These are phyloP conservation scores for Tipula lateralis DNA, from an alignment of 2,888 invertebrate genomes.

Conservation along the genomic window DNA sequence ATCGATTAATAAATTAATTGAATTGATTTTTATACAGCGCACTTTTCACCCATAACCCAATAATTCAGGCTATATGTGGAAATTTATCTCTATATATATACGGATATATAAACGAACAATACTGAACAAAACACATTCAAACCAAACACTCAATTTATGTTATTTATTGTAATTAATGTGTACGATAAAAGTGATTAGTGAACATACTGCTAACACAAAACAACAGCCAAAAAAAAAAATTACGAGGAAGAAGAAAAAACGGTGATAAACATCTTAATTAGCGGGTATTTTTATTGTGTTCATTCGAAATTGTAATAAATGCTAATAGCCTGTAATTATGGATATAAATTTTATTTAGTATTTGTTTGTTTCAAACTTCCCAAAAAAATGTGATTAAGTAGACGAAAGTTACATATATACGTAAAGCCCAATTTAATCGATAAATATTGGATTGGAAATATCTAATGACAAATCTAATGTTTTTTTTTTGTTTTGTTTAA, in stretches of 20 bases:
- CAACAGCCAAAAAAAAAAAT: neutral
- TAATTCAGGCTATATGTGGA: neutral
- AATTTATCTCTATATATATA: neutral
- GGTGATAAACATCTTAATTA: slow-evolving; percentile 28
- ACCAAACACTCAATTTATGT: neutral
- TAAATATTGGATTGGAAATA: neutral
- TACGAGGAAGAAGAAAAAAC: neutral
- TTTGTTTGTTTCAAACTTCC: neutral
- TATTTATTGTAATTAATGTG: slow-evolving; percentile 26
- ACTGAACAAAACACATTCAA: neutral
- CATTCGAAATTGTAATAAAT: slow-evolving; percentile 29
- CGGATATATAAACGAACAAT: too few relatives aligned
- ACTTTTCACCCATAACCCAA: neutral
- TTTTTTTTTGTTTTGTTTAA: too few relatives aligned
- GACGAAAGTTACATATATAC: neutral
- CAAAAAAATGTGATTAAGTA: neutral
- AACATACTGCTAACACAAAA: slow-evolving; percentile 20
- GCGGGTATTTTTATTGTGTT: slow-evolving; percentile 16
- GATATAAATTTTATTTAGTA: slow-evolving; percentile 12
- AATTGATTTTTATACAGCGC: neutral
- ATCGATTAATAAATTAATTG: neutral
- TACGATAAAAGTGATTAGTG: slow-evolving; percentile 28
- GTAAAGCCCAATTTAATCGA: neutral
- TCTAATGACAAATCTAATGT: too few relatives aligned
- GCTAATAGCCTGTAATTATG: slow-evolving; percentile 26